Evolutionary conservation across 2,797 vertebrate species (phyloP), one percentile per base, ranked within the genome.

Genomic region (Crax fasciolata): DNA sequence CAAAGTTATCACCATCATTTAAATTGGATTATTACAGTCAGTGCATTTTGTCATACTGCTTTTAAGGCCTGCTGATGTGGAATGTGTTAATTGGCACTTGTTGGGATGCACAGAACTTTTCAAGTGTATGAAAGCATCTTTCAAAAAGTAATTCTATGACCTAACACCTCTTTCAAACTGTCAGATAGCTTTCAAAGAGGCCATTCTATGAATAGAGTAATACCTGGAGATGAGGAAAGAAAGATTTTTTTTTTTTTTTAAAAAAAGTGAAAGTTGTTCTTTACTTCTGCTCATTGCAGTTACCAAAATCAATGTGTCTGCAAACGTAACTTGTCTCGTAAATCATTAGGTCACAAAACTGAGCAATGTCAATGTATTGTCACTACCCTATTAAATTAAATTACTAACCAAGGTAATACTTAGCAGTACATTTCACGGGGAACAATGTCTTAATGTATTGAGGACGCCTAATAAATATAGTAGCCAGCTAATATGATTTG

Each of bases 311-410:
- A 93, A 92, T 84, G 70, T 82, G 72, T 93, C 94, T 96, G 84
- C 86, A 94, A 96, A 92, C 87, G 85, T 91, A 94, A 82, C 84
- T 88, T 90, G 77, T 72, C 88, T 94, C 87, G 72, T 97, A 96
- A 97, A 95, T 97, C 95, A 97, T 87, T 96, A 95, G 95, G 85
- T 96, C 90, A 97, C 70, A 93, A 87, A 89, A 75, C 90, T 94
- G 88, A 68, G 77, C 90, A 96, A 92, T 97, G 94, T 94, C 94
- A 94, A 86, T 89, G 85, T 82, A 58, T 91, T 91, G 65, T 89
- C 39, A 19, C 79, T 90, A 84, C 90, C 51, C 75, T 87, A 89
- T 91, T 93, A 96, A 93, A 96, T 96, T 96, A 94, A 93, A 95
- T 96, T 96, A 95, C 87, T 89, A 91, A 89, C 90, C 70, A 54